Base-by-base conservation (phyloP, 1,140 invertebrate species). In the Drosophila micromelanica region DNA sequence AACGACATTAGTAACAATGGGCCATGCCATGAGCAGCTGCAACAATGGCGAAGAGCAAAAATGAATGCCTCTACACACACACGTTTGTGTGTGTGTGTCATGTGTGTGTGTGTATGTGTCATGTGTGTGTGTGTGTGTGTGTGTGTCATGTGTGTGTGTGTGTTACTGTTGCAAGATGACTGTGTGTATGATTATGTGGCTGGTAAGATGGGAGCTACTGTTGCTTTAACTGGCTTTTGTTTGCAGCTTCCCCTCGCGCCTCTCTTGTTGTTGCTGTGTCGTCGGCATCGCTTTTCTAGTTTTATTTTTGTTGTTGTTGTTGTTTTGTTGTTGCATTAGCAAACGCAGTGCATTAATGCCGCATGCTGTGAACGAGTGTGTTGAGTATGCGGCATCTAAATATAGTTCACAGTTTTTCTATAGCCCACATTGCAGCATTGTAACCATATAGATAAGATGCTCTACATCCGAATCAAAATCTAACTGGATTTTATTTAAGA, bases 181-280 rank as follows among this genome's bases (percentile, higher is more conserved):
- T 30, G 56, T 69, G 65, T 48, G 35, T 54, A 32, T 17, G 17
- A 8, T 12, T 52, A 11, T 68, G 37, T 7, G 48, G 27, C 35
- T 38, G 60, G 35, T 55, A 67, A 32, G 62, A 45, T 42, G 57
- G 55, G 51, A 71, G 51, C 60, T 52, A 78, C 78, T 78, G 78
- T 82, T 76, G 82, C 82, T 78, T 87, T 87, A 87, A 78, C 82
- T 78, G 82, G 81, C 81, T 82, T 80, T 86, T 86, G 81, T 87
- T 78, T 69, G 82, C 51, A 49, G 40, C 48, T 46, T 45, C 13
- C 38, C 3, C 40, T 27, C 32, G 9, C 11, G 35, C 0, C 37
- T 30, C 42, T 27, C n/a, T 17, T 64, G 48, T 43, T 48, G 40
- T n/a, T 57, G 38, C 32, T 20, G 59, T 27, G 32, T 38, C n/a